These are phyloP conservation scores for Drosophila pseudotakahashii DNA, from an alignment of 2,888 invertebrate genomes.

Conservation along the genomic window DNA sequence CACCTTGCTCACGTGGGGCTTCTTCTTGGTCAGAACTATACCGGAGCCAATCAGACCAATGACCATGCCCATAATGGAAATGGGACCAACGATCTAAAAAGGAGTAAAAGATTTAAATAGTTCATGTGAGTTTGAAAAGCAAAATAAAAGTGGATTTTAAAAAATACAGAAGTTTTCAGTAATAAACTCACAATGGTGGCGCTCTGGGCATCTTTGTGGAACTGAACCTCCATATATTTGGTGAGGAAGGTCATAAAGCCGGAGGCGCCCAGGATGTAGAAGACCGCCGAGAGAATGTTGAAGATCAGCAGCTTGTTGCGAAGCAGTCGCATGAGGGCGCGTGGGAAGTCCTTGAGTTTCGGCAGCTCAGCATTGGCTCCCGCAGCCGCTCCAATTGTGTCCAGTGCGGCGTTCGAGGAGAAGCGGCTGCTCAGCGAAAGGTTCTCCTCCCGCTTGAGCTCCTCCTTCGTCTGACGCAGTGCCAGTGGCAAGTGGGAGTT, in stretches of 20 bases:
- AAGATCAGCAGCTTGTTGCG: slow-evolving; percentile 88
- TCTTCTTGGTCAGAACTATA: slow-evolving; percentile 86
- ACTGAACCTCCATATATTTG: slow-evolving; percentile 91
- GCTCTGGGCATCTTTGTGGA: slow-evolving; percentile 87
- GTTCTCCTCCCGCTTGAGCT: slow-evolving; percentile 73
- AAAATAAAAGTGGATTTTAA: neutral
- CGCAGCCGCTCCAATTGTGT: slow-evolving; percentile 65
- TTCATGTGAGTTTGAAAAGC: no score
- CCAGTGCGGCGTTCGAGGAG: slow-evolving; percentile 76
- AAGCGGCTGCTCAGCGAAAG: slow-evolving; percentile 72
- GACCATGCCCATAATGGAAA: slow-evolving; percentile 87
- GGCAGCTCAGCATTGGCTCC: slow-evolving; percentile 79
- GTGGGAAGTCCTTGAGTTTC: slow-evolving; percentile 85
- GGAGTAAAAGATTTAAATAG: no score
- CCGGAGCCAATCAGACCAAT: slow-evolving; percentile 87
- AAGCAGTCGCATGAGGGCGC: slow-evolving; percentile 86
- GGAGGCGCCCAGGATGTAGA: slow-evolving; percentile 87
- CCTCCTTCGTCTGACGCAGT: slow-evolving; percentile 70
- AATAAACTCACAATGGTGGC: slow-evolving; percentile 85
- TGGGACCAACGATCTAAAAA: slow-evolving; percentile 86
- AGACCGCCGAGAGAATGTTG: slow-evolving; percentile 88
- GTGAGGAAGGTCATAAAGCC: slow-evolving; percentile 90
- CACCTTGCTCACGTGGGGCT: slow-evolving; percentile 86
- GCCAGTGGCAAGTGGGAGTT: slow-evolving; percentile 81
- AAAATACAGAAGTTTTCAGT: neutral